Base-by-base conservation (phyloP, 2,797 vertebrate genomes). In the Ceryle rudis region DNA sequence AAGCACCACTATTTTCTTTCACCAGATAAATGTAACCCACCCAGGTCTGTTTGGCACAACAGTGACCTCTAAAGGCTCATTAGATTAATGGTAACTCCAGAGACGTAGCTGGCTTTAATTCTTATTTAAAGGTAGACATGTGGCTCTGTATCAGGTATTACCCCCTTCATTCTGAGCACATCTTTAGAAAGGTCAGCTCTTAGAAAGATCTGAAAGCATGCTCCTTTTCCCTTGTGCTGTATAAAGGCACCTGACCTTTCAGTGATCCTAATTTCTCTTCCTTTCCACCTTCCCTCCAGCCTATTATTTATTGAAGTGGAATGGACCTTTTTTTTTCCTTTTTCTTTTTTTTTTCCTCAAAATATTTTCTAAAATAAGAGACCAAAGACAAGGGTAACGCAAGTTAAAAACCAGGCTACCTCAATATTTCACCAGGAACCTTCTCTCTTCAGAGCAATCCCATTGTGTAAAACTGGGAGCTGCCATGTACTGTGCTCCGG, bases 211-310 rank as follows among this genome's bases (percentile, higher is more conserved):
- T 89, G 95, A 96, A 97, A 91, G 90, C 85, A 33, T 88, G 67
- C 64, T 90, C 79, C 95, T 96, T 97, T 89, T 97, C 89, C 88
- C 94, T 58, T 66, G 93, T 91, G 92, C 91, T 97, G 84, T 80
- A 69, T 61, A 93, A 93, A 97, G 97, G 96, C 95, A 96, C 84
- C 96, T 97, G 98, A 98, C 97, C 97, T 98, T 98, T 98, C 81
- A 22, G 17, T 83, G 89, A 97, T 97, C 96, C 96, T 96, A 90
- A 97, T 97, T 97, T 94, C 91, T 95, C 70, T 94, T 90, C 54
- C 58, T 82, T 91, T 90, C 61, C 21, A 42, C 58, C 28, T 22
- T 93, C 57, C 54, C 78, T 75, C 25, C 41, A 64, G 51, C 65
- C 84, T 69, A 81, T 92, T 96, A 97, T 87, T 97, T 96, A 93